phyloP scores from a whole-genome alignment of 1,140 invertebrate species.

The Sitobion miscanthi region DNA sequence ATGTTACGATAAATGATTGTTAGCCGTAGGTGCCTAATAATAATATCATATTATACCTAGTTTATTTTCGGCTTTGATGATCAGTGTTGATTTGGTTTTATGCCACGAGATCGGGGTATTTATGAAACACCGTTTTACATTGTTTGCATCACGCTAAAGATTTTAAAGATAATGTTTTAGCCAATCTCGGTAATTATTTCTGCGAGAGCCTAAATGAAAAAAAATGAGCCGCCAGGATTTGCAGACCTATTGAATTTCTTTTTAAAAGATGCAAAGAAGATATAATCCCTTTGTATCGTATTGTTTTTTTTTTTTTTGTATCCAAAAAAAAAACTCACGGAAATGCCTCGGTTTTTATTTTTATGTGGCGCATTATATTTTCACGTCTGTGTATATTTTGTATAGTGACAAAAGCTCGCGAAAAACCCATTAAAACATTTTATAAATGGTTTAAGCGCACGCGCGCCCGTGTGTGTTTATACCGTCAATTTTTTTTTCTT shows the following conservation, averaged over 20 bases:
- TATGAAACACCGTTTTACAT: background rate
- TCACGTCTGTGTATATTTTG: background rate
- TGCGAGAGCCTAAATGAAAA: background rate
- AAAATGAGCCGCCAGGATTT: background rate
- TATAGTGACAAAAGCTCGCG: background rate
- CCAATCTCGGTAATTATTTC: background rate
- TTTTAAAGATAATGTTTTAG: background rate
- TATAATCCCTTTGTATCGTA: background rate
- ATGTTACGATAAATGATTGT: background rate
- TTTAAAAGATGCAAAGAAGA: background rate
- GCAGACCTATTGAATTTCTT: conserved; percentile 25
- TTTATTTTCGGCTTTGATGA: background rate
- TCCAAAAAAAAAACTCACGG: background rate
- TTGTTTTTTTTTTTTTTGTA: background rate
- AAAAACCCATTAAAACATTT: conserved; percentile 29
- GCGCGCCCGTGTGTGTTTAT: background rate
- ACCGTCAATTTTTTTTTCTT: background rate
- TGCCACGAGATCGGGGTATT: background rate
- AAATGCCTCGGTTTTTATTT: background rate
- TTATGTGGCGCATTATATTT: background rate
- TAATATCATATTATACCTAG: background rate
- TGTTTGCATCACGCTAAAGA: background rate
- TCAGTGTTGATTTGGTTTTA: background rate
- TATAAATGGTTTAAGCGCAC: conserved; percentile 14
- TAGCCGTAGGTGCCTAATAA: too few species aligned